Evolutionary conservation across 2,113 vertebrate species (phyloP).

Genomic region (Thamnaconus septentrionalis): DNA sequence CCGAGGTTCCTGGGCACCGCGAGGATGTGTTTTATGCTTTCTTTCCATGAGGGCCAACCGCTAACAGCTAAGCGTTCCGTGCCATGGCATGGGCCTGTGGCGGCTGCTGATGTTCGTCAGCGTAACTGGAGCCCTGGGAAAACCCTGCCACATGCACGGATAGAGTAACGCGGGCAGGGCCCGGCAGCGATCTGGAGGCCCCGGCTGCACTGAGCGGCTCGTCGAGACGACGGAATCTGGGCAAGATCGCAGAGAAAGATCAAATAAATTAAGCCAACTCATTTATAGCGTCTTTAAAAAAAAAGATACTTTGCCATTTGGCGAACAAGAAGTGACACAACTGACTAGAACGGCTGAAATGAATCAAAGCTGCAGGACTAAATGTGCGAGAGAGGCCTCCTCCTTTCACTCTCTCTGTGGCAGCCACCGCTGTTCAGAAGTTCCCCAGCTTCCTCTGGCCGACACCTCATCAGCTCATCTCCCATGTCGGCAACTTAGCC

Average conservation of each 20-base stretch:
- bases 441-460: slow-evolving; percentile 47
- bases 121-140: slow-evolving; percentile 48
- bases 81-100: too few relatives aligned
- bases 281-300: too few relatives aligned
- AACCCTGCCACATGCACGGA: slow-evolving; percentile 70
- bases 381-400: too few relatives aligned
- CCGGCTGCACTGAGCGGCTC: neutral
- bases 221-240: too few relatives aligned
- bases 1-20: neutral
- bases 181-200: too few relatives aligned
- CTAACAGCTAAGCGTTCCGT: slow-evolving; percentile 27
- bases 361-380: too few relatives aligned
- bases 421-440: slow-evolving; percentile 8
- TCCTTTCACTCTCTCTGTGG: too few relatives aligned
- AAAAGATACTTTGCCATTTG: too few relatives aligned
- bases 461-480: slow-evolving; percentile 42
- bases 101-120: slow-evolving; percentile 47
- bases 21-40: neutral
- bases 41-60: slow-evolving; percentile 47
- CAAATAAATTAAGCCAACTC: too few relatives aligned
- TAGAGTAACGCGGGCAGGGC: neutral
- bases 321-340: too few relatives aligned
- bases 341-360: too few relatives aligned
- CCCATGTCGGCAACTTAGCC: slow-evolving; percentile 52
- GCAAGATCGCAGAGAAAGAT: too few relatives aligned